Evolutionary conservation across 2,888 invertebrate genomes (phyloP), one percentile per base, ranked within the genome.

Genomic region (Meghimatium bilineatum): DNA sequence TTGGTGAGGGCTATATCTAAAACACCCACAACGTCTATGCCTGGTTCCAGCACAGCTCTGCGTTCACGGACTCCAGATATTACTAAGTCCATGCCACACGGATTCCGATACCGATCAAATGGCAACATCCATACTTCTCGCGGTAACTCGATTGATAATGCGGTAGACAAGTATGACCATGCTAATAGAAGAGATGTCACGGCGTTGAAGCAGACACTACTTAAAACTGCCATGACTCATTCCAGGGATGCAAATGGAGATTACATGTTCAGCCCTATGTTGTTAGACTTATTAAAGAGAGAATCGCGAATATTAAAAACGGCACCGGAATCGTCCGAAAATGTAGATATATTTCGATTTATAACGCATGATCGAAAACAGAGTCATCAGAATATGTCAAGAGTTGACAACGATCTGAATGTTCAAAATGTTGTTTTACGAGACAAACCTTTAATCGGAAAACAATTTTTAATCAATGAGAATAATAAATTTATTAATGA

Each of bases 81-180:
- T 2, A 26, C 1, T 20, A 79, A n/a, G 38, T 29, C 29, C 8
- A 14, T 20, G 17, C 38, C 44, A 1, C 76, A 82, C 32, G 82
- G 82, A 10, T 82, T 82, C 49, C 63, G 67, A 26, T 82, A 76
- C 36, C 66, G 74, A 34, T 75, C 82, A 8, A 52, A 82, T 29
- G 82, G 82, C 0, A 52, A 82, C 20, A 26, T 75, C 38, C 29
- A 76, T 1, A 17, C 32, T 23, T 23, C 74, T 36, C 44, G 38
- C 23, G 1, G 17, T 60, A 38, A 36, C 23, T n/a, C 77, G 32
- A n/a, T 32, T 3, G 77, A 77, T 8, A 17, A n/a, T 6, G 1
- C 60, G 32, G 32, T 32, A 3, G 52, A 52, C 0, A 23, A 34
- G 56, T 36, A 26, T 44, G 29, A 78, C 10, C 26, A 66, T n/a